Evolutionary conservation across 2,113 vertebrate species (phyloP), one percentile per base, ranked within the genome.

Genomic region (Varanus komodoensis): DNA sequence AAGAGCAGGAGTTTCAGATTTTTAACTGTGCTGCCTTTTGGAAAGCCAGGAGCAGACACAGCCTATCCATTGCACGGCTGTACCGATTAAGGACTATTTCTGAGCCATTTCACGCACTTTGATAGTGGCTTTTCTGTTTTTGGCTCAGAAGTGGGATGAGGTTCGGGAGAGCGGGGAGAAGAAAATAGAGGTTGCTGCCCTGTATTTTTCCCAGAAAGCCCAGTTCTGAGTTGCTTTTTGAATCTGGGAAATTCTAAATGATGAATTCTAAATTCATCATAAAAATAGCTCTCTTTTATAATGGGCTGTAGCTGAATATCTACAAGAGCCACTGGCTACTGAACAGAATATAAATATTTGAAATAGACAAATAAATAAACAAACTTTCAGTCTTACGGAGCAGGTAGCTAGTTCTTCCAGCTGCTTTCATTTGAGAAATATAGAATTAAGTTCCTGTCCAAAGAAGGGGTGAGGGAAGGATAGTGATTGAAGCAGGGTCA

Each of bases 21-120:
- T 78, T 68, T 57, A 75, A 77, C 32, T 77, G 57, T 84, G 29
- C 54, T 82, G 29, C 87, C 38, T 64, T 89, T 80, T 75, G 71
- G 25, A 27, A 32, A 88, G 54, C 67, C 77, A 80, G 87, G 67
- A 82, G 57, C 32, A 81, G n/a, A 38, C 27, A 71, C 32, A 88
- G 17, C 17, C 6, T 23, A 81, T 80, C 4, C 48, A 69, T 81
- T 80, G 17, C n/a, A 69, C 50, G 67, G 67, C 15, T 84, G 44
- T 69, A 52, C 48, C 15, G 15, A 50, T 17, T 68, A 50, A 71
- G 29, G 64, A 48, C 27, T 14, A 48, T 48, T 84, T 71, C 14
- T 61, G 3, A 61, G 11, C 57, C 11, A 61, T 61, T 61, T 61
- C 14, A 52, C 48, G 67, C 12, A 32, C 48, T 32, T 50, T 68